Conservation (phyloP, 2,113 vertebrate genomes). For the Osmerus eperlanus region DNA sequence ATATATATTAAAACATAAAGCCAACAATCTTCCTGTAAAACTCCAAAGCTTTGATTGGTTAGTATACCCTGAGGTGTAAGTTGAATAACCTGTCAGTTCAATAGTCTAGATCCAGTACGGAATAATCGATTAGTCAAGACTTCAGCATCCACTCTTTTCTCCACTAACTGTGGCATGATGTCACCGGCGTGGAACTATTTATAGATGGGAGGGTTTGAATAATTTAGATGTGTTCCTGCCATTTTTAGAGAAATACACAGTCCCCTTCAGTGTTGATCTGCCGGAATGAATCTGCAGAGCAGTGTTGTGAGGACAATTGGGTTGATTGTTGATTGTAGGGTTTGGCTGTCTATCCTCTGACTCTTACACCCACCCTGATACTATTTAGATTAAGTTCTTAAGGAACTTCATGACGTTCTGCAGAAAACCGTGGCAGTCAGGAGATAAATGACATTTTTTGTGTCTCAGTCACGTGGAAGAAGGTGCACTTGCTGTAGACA, state of each 20-base stretch:
- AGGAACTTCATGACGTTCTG: slow-evolving; percentile 25
- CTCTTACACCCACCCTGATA: slow-evolving; percentile 3
- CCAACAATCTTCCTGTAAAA: background rate
- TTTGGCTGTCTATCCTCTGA: slow-evolving; percentile 10
- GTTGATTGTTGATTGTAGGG: background rate
- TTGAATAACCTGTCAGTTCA: background rate
- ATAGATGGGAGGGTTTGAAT: slow-evolving; percentile 49
- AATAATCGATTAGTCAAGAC: slow-evolving; percentile 37
- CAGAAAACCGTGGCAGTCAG: slow-evolving; percentile 64
- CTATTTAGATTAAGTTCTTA: background rate
- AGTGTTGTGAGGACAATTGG: slow-evolving; percentile 10
- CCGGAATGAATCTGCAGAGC: slow-evolving; percentile 18
- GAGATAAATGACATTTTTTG: slow-evolving; percentile 65
- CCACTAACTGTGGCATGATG: slow-evolving; percentile 26
- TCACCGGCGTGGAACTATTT: slow-evolving; percentile 39
- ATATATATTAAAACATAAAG: slow-evolving; percentile 28
- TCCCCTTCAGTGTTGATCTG: slow-evolving; percentile 21
- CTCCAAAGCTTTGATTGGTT: slow-evolving; percentile 20
- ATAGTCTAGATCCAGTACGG: slow-evolving; percentile 18
- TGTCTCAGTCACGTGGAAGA: slow-evolving; percentile 53
- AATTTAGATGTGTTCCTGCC: slow-evolving; percentile 45
- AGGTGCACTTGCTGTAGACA: slow-evolving; percentile 68
- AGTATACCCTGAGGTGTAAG: slow-evolving; percentile 18
- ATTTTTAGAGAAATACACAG: slow-evolving; percentile 32
- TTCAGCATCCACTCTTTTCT: slow-evolving; percentile 23